Conservation (phyloP, 2,797 vertebrate species). For the Pipistrellus kuhlii region DNA sequence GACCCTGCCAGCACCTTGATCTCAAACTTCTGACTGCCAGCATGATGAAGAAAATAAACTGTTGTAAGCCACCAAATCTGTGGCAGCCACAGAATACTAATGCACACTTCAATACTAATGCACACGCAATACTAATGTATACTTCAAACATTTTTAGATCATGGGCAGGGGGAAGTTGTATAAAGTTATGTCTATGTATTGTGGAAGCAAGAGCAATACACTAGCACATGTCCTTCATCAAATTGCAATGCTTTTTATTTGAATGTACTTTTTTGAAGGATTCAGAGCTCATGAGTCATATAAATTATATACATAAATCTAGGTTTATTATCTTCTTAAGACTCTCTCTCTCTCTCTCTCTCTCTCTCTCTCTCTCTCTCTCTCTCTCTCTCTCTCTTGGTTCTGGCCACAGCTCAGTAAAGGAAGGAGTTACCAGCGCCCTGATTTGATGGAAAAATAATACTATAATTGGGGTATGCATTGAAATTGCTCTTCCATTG, state of each 20-base stretch:
- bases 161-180: too few relatives aligned
- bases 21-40: background rate
- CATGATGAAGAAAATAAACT: background rate
- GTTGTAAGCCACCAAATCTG: background rate
- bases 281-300: background rate
- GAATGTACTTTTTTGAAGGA: background rate
- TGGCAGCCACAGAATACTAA: background rate
- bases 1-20: background rate
- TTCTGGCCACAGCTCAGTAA: conserved; percentile 30
- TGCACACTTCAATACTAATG: background rate
- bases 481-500: conserved; percentile 33
- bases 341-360: too few relatives aligned
- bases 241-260: background rate
- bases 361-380: background rate
- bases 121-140: too few relatives aligned
- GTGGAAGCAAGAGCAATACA: background rate
- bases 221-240: background rate
- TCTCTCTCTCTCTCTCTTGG: background rate
- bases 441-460: conserved; percentile 55
- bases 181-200: background rate
- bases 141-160: background rate
- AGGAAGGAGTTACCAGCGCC: conserved; percentile 7
- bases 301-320: background rate
- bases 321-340: background rate
- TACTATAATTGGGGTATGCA: conserved; percentile 16